Conservation (phyloP, 2,888 invertebrate genomes). For the Eilema sororculum region DNA sequence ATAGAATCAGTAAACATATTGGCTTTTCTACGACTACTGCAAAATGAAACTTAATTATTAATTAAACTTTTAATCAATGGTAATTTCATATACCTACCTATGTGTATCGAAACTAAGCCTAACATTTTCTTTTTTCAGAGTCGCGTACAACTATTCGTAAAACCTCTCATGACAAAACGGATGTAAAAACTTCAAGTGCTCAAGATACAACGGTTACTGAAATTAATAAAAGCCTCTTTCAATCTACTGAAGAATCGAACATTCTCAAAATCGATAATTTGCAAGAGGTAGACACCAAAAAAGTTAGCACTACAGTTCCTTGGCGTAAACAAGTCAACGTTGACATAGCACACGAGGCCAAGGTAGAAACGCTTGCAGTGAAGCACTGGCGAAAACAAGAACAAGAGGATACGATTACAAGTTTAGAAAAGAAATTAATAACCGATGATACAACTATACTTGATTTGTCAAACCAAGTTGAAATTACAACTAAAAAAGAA, state of each 20-base stretch:
- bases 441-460: conserved; percentile 55
- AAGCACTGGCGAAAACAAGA: conserved; percentile 67
- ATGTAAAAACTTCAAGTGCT: conserved; percentile 48
- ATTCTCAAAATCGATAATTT: conserved; percentile 70
- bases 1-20: too few relatives aligned
- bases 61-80: neutral
- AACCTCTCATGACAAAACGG: conserved; percentile 67
- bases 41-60: neutral
- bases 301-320: conserved; percentile 62
- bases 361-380: conserved; percentile 53
- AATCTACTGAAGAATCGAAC: conserved; percentile 77
- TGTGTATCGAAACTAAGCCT: neutral
- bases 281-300: conserved; percentile 69
- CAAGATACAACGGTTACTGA: conserved; percentile 55
- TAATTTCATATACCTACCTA: too few relatives aligned
- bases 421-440: conserved; percentile 42
- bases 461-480: conserved; percentile 29
- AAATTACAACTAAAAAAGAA: conserved; percentile 46
- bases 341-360: conserved; percentile 43
- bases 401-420: conserved; percentile 29
- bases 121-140: conserved; percentile 63
- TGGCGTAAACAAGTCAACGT: conserved; percentile 70
- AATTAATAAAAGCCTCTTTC: conserved; percentile 60
- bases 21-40: too few relatives aligned
- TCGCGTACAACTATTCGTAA: conserved; percentile 64